Base-by-base conservation (phyloP, 2,113 vertebrate species). In the Engraulis encrasicolus region DNA sequence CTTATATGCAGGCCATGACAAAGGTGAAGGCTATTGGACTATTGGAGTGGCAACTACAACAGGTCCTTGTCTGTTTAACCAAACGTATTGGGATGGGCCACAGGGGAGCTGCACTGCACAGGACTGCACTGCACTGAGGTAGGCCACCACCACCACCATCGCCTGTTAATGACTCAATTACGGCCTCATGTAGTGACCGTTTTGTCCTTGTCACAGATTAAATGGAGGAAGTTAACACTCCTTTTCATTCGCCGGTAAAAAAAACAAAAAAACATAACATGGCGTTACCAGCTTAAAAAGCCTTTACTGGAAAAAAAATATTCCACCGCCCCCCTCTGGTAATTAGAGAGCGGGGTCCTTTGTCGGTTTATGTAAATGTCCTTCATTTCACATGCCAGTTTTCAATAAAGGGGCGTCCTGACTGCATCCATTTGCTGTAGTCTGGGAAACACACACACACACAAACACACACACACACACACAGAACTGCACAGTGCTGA, bases 101-200 rank as follows among this genome's bases (percentile, higher is more conserved):
- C 84, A 19, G 87, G 91, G 88, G 85, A 87, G 82, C 49, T 71
- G 82, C 89, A n/a, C n/a, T n/a, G n/a, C n/a, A n/a, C n/a, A n/a
- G n/a, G n/a, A n/a, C n/a, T n/a, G n/a, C n/a, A n/a, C n/a, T n/a
- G n/a, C n/a, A 79, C 78, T 79, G 81, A 90, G 86, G 88, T 90
- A 90, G 86, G 85, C 87, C 88, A n/a, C n/a, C n/a, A n/a, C n/a
- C n/a, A n/a, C n/a, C n/a, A n/a, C n/a, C n/a, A n/a, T n/a, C n/a
- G n/a, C n/a, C 82, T 87, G 90, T 89, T 91, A 91, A 92, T 91
- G 89, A 92, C 88, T 91, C 89, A 93, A 91, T 93, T 92, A 91
- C 83, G 36, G n/a, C 88, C 80, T 80, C 87, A 87, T 85, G 84
- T 49, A 54, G 61, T 37, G 82, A 48, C 66, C 83, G 52, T 90